Percentiles rank a stretch among this genome's conserved stretches.
phyloP scores from a whole-genome alignment of 2,797 vertebrate species.

The Astyanax mexicanus region DNA sequence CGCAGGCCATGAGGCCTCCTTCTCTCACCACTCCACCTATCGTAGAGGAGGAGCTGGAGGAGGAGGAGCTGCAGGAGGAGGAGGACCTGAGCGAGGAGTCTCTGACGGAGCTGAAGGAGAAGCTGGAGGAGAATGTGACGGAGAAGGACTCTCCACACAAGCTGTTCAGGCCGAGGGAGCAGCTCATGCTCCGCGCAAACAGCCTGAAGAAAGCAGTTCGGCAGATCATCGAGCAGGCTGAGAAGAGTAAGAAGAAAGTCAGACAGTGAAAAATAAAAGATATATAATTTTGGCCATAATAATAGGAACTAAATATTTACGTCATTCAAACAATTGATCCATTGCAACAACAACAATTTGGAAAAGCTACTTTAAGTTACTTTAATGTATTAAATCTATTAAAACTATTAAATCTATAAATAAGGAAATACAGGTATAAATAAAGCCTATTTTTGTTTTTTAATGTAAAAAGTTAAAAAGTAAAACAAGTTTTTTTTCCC shows the following conservation, averaged over 20 bases:
- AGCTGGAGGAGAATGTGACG: slow-evolving; percentile 80
- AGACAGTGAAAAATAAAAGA: not conserved
- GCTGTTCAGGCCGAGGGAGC: slow-evolving; percentile 86
- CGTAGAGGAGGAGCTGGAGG: slow-evolving; percentile 84
- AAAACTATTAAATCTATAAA: no score
- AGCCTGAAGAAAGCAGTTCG: slow-evolving; percentile 97
- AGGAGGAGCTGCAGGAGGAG: slow-evolving; percentile 80
- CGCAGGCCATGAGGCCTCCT: slow-evolving; percentile 73
- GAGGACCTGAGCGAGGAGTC: slow-evolving; percentile 91
- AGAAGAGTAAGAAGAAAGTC: slow-evolving; percentile 82
- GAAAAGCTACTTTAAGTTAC: no score
- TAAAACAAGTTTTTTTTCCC: no score
- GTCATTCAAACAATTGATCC: no score
- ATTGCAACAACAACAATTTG: no score
- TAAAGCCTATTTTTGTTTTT: no score
- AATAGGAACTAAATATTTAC: not conserved
- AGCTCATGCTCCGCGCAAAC: slow-evolving; percentile 93
- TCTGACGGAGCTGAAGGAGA: slow-evolving; percentile 88
- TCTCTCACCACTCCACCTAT: slow-evolving; percentile 81
- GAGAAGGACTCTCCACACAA: slow-evolving; percentile 81
- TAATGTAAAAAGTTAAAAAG: no score
- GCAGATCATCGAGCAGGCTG: slow-evolving; percentile 95
- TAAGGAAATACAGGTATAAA: no score
- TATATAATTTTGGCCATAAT: not conserved
- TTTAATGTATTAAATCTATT: no score